Evolutionary conservation across 2,113 vertebrate species (phyloP), one percentile per base, ranked within the genome.

Genomic region (Ramphastos sulfuratus): DNA sequence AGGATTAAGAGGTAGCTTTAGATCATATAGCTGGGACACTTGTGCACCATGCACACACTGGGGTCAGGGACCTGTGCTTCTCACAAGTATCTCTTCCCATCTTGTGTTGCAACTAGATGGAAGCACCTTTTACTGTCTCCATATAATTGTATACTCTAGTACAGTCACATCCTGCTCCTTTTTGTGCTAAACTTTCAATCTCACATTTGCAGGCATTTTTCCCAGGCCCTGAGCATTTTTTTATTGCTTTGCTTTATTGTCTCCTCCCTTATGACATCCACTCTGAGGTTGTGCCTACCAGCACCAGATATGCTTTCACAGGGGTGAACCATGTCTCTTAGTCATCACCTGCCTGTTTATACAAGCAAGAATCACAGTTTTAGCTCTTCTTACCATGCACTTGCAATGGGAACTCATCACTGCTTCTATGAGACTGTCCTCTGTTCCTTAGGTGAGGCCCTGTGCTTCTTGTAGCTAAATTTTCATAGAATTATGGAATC

Each of bases 11-110:
- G 21, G 59, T 89, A 21, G 2, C 3, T 6, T 56, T 83, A 30
- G 20, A 44, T 50, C 23, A 58, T 12, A 15, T 5, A 42, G 10
- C 7, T 48, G 46, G 23, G 24, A 9, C 44, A 20, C 30, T 14
- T 63, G 35, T 58, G 27, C 1, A 44, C 27, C 1, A 0, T 8
- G 25, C 9, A 10, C 6, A n/a, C 10, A 48, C 4, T 10, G 2
- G 18, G 19, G 23, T 39, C 52, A 75, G 33, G 6, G 48, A 69
- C 23, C 20, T 56, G 3, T 6, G 6, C 15, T 82, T 28, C 35
- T 83, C 27, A 52, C 11, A 13, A 73, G 3, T 20, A 25, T 55
- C 30, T 74, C 67, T 58, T 85, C 23, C 24, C 4, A 48, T n/a
- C n/a, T 65, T 3, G 1, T n/a, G 15, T 69, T 3, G 1, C 25